Evolutionary conservation across 2,888 invertebrate genomes (phyloP).

Genomic region (Diarsia brunnea): DNA sequence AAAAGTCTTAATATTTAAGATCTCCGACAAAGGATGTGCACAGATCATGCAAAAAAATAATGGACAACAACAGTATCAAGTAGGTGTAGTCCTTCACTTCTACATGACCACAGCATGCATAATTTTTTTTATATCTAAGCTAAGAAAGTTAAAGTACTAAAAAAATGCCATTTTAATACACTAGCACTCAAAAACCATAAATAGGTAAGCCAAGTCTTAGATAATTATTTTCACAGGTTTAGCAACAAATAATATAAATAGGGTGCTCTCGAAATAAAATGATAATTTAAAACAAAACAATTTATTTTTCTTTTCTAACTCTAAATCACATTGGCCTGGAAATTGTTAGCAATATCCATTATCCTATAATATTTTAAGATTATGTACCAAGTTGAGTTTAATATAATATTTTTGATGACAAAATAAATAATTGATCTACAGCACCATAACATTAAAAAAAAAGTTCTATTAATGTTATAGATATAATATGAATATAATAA

Average conservation of each 20-base stretch:
- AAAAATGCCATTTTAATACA: neutral
- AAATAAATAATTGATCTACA: neutral
- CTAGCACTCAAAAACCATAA: neutral
- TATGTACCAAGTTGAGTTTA: neutral
- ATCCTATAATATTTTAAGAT: slow-evolving; percentile 20
- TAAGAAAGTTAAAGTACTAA: no score
- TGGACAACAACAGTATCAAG: no score
- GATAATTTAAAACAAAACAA: slow-evolving; percentile 65
- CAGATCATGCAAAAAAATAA: no score
- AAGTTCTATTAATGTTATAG: neutral
- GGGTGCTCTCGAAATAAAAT: slow-evolving; percentile 24
- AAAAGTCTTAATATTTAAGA: neutral
- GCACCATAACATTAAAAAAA: neutral
- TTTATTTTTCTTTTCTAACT: slow-evolving; percentile 69
- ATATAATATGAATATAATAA: neutral
- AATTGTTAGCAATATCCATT: slow-evolving; percentile 38
- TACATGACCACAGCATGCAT: no score
- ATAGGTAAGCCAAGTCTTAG: no score
- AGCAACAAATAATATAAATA: neutral
- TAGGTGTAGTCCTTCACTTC: no score
- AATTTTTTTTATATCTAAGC: no score
- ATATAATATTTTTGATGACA: slow-evolving; percentile 4
- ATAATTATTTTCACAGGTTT: no score
- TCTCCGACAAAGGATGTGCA: no score
- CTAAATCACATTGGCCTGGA: slow-evolving; percentile 76